phyloP scores from a whole-genome alignment of 2,888 invertebrate species.

The Pheosia tremula region DNA sequence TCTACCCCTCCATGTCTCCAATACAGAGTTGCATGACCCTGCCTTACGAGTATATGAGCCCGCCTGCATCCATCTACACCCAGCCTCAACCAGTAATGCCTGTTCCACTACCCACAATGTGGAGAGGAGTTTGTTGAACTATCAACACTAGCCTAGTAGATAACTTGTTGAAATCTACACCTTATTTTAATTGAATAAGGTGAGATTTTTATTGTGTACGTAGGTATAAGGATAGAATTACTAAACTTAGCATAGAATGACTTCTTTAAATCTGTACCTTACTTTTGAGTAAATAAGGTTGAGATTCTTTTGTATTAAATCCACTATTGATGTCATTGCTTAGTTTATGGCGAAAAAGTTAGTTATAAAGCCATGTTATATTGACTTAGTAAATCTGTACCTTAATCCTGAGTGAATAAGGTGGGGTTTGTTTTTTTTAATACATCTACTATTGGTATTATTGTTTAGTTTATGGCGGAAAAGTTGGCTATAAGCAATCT shows the following conservation, averaged over 20 bases:
- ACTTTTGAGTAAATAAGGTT: constrained; percentile 8
- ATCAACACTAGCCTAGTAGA: background rate
- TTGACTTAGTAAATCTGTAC: constrained; percentile 1
- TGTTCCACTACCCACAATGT: constrained; percentile 46
- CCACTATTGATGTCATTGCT: background rate
- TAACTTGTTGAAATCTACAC: constrained; percentile 22
- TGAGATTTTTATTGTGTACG: constrained; percentile 16
- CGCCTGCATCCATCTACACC: constrained; percentile 42
- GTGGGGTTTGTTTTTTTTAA: background rate
- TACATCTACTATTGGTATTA: too few species aligned
- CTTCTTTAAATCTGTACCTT: constrained; percentile 9
- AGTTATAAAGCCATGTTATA: too few species aligned
- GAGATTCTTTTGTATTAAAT: background rate
- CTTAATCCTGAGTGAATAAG: constrained; percentile 9
- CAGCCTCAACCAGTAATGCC: constrained; percentile 49
- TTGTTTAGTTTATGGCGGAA: background rate
- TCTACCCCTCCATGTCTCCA: constrained; percentile 51
- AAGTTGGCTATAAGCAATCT: background rate
- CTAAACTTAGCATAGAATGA: background rate
- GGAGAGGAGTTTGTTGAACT: constrained; percentile 50
- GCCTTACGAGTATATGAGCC: constrained; percentile 55
- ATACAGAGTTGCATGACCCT: constrained; percentile 50
- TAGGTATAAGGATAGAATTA: too few species aligned
- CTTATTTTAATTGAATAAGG: constrained; percentile 35
- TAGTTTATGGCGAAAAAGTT: constrained; percentile 1